Evolutionary conservation across 2,797 vertebrate species (phyloP), one percentile per base, ranked within the genome.

Genomic region (Acropternis orthonyx): DNA sequence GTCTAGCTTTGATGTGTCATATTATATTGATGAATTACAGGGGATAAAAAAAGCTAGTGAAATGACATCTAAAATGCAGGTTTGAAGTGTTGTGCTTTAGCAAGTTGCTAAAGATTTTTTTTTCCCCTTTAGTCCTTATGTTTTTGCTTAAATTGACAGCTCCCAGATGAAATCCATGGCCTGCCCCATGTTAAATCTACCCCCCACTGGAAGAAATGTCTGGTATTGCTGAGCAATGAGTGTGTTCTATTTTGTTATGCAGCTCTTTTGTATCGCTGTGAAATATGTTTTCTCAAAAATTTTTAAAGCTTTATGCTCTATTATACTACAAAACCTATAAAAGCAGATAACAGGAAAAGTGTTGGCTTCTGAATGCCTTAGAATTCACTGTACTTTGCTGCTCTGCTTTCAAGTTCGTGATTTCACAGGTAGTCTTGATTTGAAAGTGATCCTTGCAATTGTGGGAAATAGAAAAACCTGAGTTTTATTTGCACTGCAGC

Each of bases 21-120:
- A 48, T 71, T 89, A 66, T 77, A 44, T 58, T 91, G 76, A 95
- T 92, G 78, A 30, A 93, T 94, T 93, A 66, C 54, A 78, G 46
- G 21, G 34, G 23, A 66, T 89, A 74, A 92, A 85, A 85, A 90
- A 92, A 80, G 30, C 48, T 80, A 71, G 41, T 65, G 58, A 83
- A 94, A 87, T 79, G 24, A 27, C 72, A 91, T 68, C 72, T 75
- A 68, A 93, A 81, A 73, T 41, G 12, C 66, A 88, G 27, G n/a
- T 89, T 89, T 62, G 61, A 88, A 94, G 46, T 0, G 0, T 10
- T 65, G 7, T 77, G 54, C 54, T 85, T 85, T 89, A 61, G 17
- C 30, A 88, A 94, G 49, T 83, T 91, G 16, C 30, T 62, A 49
- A 75, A 74, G n/a, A 7, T 9, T 17, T 54, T 21, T 21, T 48